Percentiles rank a stretch among this genome's conserved stretches.
These are phyloP conservation scores for Sphinx pinastri DNA, from an alignment of 2,888 invertebrate genomes.

Conservation along the genomic window DNA sequence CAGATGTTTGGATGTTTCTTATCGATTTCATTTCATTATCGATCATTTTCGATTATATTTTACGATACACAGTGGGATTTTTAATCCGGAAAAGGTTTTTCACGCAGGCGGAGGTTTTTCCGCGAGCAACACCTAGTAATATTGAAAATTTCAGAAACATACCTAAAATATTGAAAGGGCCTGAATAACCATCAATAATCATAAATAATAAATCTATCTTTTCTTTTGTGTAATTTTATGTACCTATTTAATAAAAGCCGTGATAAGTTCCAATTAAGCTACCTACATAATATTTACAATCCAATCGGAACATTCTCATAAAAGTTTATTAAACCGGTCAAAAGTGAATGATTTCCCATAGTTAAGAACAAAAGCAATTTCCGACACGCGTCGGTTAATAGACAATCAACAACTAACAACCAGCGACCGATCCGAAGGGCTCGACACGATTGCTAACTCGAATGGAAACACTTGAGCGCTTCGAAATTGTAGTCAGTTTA, in stretches of 20 bases:
- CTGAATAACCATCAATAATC: too few species aligned
- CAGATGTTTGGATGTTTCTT: too few species aligned
- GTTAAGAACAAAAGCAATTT: constrained; percentile 42
- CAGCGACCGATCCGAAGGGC: not conserved
- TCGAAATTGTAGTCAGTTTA: not conserved
- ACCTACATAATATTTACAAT: not conserved
- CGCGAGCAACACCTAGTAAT: too few species aligned
- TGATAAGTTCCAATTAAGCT: not conserved
- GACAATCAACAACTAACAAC: not conserved
- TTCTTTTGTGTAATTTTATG: too few species aligned
- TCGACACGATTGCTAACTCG: not conserved
- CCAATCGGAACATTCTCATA: not conserved
- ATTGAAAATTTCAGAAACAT: too few species aligned
- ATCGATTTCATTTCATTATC: too few species aligned
- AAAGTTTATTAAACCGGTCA: not conserved
- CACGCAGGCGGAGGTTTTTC: too few species aligned
- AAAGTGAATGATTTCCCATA: not conserved
- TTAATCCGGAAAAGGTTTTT: too few species aligned
- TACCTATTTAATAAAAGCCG: not conserved
- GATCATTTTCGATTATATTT: too few species aligned
- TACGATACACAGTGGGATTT: too few species aligned
- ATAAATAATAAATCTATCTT: too few species aligned
- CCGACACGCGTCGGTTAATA: constrained; percentile 34
- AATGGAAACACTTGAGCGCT: constrained; percentile 2
- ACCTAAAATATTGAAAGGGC: too few species aligned